phyloP scores from a whole-genome alignment of 2,113 vertebrate genomes.

The Oryzias woworae region DNA sequence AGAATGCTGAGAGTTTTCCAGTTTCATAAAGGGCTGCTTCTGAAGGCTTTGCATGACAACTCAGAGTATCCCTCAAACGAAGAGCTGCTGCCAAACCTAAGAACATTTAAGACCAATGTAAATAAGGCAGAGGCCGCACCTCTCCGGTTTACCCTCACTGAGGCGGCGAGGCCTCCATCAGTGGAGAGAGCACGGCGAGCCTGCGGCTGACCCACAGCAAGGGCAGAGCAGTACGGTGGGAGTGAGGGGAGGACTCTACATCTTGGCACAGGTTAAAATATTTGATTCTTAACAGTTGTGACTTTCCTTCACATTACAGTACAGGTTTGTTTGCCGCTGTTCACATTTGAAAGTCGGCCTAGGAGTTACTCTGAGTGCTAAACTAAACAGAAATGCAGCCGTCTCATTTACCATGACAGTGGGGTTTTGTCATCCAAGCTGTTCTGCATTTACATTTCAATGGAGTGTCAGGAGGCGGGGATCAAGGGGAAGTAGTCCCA shows the following conservation, averaged over 20 bases:
- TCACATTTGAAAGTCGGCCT: neutral
- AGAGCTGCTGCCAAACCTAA: slow-evolving; percentile 54
- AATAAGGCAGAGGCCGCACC: slow-evolving; percentile 64
- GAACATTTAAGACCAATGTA: slow-evolving; percentile 62
- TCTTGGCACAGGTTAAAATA: slow-evolving; percentile 42
- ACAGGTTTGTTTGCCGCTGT: slow-evolving; percentile 9
- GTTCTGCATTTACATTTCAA: slow-evolving; percentile 62
- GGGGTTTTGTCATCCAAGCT: slow-evolving; percentile 58
- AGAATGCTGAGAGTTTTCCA: neutral
- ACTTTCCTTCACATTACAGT: neutral
- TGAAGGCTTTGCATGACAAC: slow-evolving; percentile 32
- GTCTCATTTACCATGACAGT: slow-evolving; percentile 49
- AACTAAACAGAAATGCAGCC: slow-evolving; percentile 8
- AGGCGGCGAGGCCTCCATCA: slow-evolving; percentile 62
- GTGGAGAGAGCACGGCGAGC: slow-evolving; percentile 55
- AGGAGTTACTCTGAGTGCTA: neutral
- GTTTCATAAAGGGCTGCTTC: slow-evolving; percentile 40
- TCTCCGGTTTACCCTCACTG: slow-evolving; percentile 61
- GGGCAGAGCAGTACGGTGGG: slow-evolving; percentile 28
- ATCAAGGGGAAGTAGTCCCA: slow-evolving; percentile 11
- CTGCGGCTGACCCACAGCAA: slow-evolving; percentile 67
- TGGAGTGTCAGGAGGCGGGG: slow-evolving; percentile 43
- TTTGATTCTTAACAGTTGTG: slow-evolving; percentile 8
- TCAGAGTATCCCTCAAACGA: slow-evolving; percentile 38
- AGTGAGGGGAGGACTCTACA: slow-evolving; percentile 3